Conservation (phyloP, 2,888 invertebrate genomes). For the Chelonus formosanus region DNA sequence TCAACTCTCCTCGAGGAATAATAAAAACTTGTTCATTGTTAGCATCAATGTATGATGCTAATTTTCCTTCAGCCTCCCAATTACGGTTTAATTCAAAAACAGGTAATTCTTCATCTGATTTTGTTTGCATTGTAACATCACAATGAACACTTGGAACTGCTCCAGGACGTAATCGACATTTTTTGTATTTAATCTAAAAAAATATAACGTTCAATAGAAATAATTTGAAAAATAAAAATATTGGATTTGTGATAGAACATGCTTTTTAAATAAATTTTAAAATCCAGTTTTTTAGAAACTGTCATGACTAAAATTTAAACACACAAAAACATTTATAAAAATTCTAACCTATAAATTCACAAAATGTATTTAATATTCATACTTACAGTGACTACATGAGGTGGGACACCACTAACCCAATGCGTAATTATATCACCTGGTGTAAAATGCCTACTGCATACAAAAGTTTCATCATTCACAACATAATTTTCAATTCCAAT, state of each 20-base stretch:
- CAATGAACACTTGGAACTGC: conserved; percentile 49
- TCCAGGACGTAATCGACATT: conserved; percentile 55
- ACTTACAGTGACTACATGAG: conserved; percentile 58
- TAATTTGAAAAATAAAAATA: too few relatives aligned
- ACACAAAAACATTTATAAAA: background rate
- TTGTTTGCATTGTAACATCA: conserved; percentile 34
- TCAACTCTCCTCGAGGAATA: conserved; percentile 38
- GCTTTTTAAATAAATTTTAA: too few relatives aligned
- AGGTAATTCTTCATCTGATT: conserved; percentile 38
- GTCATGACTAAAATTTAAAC: too few relatives aligned
- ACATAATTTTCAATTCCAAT: conserved; percentile 54
- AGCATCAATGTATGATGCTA: conserved; percentile 12
- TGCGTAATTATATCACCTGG: conserved; percentile 59
- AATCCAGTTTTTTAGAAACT: too few relatives aligned
- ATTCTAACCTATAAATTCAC: background rate
- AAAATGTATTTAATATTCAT: conserved; percentile 3
- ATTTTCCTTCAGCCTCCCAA: conserved; percentile 23
- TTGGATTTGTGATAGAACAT: too few relatives aligned
- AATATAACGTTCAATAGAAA: background rate
- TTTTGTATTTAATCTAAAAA: conserved; percentile 57
- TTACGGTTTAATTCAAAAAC: conserved; percentile 41
- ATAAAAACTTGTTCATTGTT: conserved; percentile 33
- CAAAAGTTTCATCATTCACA: conserved; percentile 58
- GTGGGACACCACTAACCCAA: conserved; percentile 61
- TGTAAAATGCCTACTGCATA: conserved; percentile 60